phyloP scores from a whole-genome alignment of 2,797 vertebrate species.

The Silurus lanzhouensis region DNA sequence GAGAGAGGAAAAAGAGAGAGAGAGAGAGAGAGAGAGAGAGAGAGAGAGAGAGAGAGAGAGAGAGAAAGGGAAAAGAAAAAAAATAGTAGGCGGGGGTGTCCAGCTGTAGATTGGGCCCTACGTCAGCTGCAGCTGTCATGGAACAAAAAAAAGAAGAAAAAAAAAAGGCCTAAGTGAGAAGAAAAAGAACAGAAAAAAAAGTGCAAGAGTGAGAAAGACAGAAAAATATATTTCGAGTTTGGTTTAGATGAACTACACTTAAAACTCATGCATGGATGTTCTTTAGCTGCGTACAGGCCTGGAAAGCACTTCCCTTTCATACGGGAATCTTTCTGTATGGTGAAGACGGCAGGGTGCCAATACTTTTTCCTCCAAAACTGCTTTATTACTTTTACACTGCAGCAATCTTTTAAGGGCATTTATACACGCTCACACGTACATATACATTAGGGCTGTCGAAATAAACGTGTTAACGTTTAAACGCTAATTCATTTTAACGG shows the following conservation, averaged over 20 bases:
- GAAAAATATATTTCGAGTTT: not conserved
- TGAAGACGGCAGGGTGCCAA: not conserved
- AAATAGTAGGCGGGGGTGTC: conserved; percentile 36
- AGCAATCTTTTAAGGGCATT: too few species aligned
- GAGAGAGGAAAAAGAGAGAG: conserved; percentile 21
- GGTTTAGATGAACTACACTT: not conserved
- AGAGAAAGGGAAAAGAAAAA: not conserved
- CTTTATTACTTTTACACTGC: not conserved
- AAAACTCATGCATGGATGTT: not conserved
- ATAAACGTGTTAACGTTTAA: too few species aligned
- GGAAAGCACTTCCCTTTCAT: not conserved
- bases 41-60: not conserved
- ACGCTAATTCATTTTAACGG: too few species aligned
- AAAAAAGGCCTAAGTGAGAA: not conserved
- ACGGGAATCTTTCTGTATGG: not conserved
- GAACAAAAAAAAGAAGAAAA: not conserved
- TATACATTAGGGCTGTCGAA: too few species aligned
- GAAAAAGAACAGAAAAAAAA: conserved; percentile 21
- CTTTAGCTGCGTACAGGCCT: not conserved
- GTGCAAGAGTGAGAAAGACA: not conserved
- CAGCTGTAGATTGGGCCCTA: conserved; percentile 61
- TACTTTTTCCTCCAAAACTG: not conserved
- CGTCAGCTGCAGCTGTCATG: conserved; percentile 53
- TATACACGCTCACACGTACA: too few species aligned
- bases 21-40: not conserved